phyloP scores from a whole-genome alignment of 2,797 vertebrate genomes.

The Pelochelys cantorii region DNA sequence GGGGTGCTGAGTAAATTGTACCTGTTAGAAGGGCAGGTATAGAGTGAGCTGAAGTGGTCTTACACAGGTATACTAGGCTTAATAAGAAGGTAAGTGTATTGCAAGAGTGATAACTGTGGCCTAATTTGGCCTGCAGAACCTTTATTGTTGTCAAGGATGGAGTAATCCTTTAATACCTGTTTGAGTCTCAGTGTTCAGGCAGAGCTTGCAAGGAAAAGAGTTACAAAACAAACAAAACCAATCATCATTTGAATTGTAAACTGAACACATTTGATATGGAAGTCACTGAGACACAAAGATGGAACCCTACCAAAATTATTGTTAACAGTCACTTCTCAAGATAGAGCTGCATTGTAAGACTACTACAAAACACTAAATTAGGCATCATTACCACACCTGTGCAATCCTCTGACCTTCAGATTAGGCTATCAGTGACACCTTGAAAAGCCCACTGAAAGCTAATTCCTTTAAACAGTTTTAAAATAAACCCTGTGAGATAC shows the following conservation, averaged over 20 bases:
- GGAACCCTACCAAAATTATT: not conserved
- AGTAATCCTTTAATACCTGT: not conserved
- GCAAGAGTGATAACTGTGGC: fast-evolving
- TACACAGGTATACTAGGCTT: not conserved
- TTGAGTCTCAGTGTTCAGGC: not conserved
- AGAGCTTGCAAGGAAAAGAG: not conserved
- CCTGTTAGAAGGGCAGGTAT: not conserved
- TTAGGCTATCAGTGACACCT: not conserved
- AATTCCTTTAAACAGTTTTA: not conserved
- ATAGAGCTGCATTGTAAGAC: not conserved
- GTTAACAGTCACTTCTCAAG: not conserved
- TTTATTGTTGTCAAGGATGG: not conserved
- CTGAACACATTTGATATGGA: not conserved
- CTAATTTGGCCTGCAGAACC: not conserved
- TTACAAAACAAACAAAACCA: not conserved
- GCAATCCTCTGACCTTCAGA: not conserved
- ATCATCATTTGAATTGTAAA: not conserved
- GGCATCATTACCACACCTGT: not conserved
- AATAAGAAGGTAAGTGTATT: fast-evolving
- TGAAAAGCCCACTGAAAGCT: not conserved
- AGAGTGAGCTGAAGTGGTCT: not conserved
- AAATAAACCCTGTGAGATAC: not conserved
- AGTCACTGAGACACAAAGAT: not conserved
- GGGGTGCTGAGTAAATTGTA: not conserved
- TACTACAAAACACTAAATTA: not conserved